Evolutionary conservation across 2,113 vertebrate species (phyloP).

Genomic region (Oxyruncus cristatus): DNA sequence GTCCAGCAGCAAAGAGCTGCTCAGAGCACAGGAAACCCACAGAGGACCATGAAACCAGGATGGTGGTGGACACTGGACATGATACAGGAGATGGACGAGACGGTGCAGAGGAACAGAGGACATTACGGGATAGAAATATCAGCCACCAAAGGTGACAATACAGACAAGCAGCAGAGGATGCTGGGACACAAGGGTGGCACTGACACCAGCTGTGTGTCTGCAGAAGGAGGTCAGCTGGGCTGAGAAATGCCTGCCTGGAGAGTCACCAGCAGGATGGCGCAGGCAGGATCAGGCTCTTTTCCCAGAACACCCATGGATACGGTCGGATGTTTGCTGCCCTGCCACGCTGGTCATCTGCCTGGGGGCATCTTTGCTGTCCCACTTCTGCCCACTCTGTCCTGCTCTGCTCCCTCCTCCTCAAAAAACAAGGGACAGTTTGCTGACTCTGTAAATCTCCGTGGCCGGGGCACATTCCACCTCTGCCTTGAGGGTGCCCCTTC

Average conservation of each 20-base stretch:
- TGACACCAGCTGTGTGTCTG: not conserved
- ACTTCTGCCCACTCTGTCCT: not conserved
- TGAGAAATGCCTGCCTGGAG: accelerated
- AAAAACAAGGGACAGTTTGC: not conserved
- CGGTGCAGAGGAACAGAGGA: not conserved
- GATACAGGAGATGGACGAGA: not conserved
- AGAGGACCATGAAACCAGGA: not conserved
- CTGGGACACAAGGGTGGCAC: not conserved
- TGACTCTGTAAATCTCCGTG: accelerated
- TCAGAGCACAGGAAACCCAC: not conserved
- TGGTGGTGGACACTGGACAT: not conserved
- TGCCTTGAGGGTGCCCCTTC: not conserved
- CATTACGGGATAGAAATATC: not conserved
- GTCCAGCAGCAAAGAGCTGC: not conserved
- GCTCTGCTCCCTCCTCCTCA: not conserved
- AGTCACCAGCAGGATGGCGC: not conserved
- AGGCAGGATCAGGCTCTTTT: not conserved
- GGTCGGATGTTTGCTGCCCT: not conserved
- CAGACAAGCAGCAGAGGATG: accelerated
- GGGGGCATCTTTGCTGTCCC: not conserved
- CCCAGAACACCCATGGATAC: not conserved
- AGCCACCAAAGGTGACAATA: not conserved
- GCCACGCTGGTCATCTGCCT: not conserved
- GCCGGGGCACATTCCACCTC: not conserved
- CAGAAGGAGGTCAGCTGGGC: not conserved